These are phyloP conservation scores for Stichopus horrens DNA, from an alignment of 53 echinoderm and acorn worm genomes.

Conservation along the genomic window DNA sequence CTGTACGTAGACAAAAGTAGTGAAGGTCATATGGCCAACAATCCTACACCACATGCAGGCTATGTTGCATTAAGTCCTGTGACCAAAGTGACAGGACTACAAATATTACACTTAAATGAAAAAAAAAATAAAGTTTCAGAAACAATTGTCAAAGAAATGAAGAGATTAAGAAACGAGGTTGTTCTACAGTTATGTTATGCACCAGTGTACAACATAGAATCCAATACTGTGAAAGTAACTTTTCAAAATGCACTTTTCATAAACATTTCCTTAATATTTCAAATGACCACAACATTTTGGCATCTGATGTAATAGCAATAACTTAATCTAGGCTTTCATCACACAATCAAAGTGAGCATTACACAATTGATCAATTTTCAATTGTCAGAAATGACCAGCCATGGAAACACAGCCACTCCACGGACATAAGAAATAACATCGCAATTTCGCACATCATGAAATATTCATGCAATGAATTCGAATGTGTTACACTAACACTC, in stretches of 20 bases:
- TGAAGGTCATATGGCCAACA: conserved; percentile 52
- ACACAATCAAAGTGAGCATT: not conserved
- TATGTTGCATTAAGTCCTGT: not conserved
- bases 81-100: conserved; percentile 18
- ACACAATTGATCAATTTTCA: not conserved
- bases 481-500: not conserved
- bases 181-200: conserved; percentile 36
- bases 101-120: conserved; percentile 43
- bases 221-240: not conserved
- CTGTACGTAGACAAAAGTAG: conserved; percentile 42
- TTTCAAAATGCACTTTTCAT: conserved; percentile 52
- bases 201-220: conserved; percentile 5
- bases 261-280: conserved; percentile 29
- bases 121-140: conserved; percentile 32
- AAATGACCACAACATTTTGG: conserved; percentile 40
- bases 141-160: conserved; percentile 38
- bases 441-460: not conserved
- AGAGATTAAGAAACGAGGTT: conserved; percentile 9
- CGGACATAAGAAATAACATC: conserved; percentile 22
- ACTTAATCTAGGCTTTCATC: conserved; percentile 27
- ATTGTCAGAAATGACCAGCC: conserved; percentile 24
- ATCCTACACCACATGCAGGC: not conserved
- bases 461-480: not conserved
- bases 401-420: conserved; percentile 33
- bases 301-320: conserved; percentile 41